Percentiles rank a stretch among this genome's conserved stretches.
Conservation (phyloP, 1,140 invertebrate species). For the Aporrectodea caliginosa region DNA sequence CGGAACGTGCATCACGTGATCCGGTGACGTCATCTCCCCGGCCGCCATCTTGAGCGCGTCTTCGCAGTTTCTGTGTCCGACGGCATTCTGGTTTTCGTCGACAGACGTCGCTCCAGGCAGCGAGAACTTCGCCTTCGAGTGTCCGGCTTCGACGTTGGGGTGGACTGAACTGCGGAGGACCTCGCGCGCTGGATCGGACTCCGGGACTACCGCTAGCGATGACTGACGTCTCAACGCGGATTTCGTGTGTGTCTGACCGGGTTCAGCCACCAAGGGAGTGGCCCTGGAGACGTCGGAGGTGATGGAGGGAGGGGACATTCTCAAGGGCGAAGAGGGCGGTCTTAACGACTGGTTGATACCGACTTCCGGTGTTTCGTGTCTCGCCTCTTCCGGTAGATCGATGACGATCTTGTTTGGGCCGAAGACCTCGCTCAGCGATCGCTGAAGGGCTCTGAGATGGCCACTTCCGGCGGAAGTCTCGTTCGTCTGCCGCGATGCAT, state of each 20-base stretch:
- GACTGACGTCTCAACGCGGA: no score
- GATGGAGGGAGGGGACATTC: no score
- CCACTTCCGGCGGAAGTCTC: not conserved
- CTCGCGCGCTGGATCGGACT: not conserved
- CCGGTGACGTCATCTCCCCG: not conserved
- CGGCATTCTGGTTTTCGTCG: not conserved
- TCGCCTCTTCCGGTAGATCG: not conserved
- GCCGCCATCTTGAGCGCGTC: not conserved
- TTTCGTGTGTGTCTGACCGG: no score
- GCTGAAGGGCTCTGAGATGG: not conserved
- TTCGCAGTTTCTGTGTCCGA: not conserved
- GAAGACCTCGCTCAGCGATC: not conserved
- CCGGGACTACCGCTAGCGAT: no score
- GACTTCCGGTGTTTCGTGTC: not conserved
- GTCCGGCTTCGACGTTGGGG: no score
- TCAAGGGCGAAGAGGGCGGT: not conserved
- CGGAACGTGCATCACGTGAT: not conserved
- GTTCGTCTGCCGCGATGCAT: not conserved
- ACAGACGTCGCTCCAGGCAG: not conserved
- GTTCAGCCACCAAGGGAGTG: no score
- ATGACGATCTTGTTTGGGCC: not conserved
- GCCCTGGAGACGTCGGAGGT: no score
- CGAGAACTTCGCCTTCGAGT: not conserved
- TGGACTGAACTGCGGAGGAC: no score
- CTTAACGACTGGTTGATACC: not conserved